Evolutionary conservation across 2,797 vertebrate genomes (phyloP).

Genomic region (Carcharodon carcharias): DNA sequence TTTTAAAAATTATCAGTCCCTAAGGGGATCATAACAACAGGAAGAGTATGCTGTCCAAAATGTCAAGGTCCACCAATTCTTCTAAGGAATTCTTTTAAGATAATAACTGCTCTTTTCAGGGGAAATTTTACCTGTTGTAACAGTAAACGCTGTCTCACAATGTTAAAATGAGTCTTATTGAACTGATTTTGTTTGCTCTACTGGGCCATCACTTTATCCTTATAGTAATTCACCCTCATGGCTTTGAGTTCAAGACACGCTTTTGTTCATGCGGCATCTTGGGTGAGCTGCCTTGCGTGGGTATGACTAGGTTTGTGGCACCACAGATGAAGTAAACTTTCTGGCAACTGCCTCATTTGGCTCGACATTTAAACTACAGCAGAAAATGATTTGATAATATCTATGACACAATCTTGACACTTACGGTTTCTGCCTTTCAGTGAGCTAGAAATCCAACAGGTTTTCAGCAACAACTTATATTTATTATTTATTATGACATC

Average conservation of each 20-base stretch:
- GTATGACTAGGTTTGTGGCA: neutral
- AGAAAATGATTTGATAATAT: neutral
- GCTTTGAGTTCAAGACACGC: neutral
- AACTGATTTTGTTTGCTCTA: neutral
- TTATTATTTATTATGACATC: no score
- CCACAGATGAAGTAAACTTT: neutral
- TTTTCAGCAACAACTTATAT: neutral
- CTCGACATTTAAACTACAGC: neutral
- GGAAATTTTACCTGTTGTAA: neutral
- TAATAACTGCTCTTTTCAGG: no score
- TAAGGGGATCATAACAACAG: neutral
- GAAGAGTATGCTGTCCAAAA: neutral
- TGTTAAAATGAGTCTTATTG: neutral
- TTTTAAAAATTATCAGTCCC: neutral
- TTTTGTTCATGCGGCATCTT: neutral
- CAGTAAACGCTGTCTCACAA: neutral
- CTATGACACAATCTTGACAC: neutral
- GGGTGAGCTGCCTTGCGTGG: neutral
- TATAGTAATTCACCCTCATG: no score
- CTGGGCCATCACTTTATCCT: neutral
- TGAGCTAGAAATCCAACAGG: neutral
- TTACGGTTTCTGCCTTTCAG: neutral
- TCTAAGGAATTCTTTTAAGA: neutral
- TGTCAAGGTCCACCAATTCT: neutral
- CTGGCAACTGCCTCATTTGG: neutral